Percentiles rank a stretch among this genome's conserved stretches.
Conservation (phyloP, 2,797 vertebrate genomes). For the Callimico goeldii region DNA sequence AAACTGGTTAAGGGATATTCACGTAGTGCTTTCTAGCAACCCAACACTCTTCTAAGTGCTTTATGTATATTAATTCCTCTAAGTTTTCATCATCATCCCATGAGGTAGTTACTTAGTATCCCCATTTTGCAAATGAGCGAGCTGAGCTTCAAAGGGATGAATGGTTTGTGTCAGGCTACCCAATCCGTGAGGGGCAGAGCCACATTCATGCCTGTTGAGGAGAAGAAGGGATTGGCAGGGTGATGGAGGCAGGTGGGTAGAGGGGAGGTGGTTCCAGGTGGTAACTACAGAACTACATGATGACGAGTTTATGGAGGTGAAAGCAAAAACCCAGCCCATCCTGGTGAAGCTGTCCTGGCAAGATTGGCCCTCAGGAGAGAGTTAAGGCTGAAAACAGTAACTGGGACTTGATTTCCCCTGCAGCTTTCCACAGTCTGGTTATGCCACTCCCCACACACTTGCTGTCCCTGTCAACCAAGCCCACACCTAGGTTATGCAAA, state of each 20-base stretch:
- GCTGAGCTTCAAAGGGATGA: neutral
- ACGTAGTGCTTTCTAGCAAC: neutral
- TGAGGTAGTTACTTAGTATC: neutral
- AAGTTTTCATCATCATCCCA: neutral
- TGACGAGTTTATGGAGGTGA: too few relatives aligned
- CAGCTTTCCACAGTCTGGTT: neutral
- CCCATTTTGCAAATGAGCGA: neutral
- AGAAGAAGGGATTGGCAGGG: neutral
- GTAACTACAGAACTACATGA: accelerated
- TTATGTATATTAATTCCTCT: too few relatives aligned
- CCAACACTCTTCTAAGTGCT: too few relatives aligned
- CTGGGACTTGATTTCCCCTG: neutral
- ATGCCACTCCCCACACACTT: neutral
- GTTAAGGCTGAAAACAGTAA: neutral
- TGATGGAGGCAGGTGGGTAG: accelerated
- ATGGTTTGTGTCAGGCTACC: neutral
- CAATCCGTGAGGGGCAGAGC: neutral
- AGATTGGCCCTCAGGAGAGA: neutral
- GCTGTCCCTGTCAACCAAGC: neutral
- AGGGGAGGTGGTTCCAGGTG: neutral
- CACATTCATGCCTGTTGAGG: neutral
- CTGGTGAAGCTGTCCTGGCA: neutral
- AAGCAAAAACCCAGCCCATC: too few relatives aligned
- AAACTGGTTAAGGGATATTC: neutral
- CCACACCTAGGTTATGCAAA: conserved; percentile 24